Conservation (phyloP, 2,888 invertebrate genomes). For the Dinocampus coccinellae region DNA sequence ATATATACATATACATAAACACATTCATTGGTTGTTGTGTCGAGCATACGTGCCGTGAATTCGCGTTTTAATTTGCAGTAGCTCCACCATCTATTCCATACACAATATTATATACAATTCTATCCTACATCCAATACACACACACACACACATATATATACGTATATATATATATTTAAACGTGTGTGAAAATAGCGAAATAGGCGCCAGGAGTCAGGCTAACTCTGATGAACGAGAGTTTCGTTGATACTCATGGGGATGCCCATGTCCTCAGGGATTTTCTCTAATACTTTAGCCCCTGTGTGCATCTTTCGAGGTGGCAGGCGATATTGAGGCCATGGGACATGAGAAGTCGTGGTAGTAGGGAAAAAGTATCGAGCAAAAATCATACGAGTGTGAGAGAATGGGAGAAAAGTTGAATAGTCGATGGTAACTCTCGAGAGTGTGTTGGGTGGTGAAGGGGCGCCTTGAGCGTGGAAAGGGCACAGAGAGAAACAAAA, state of each 20-base stretch:
- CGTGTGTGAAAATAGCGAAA: conserved; percentile 3
- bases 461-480: neutral
- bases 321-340: conserved; percentile 1
- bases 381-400: neutral
- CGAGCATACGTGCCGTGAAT: conserved; percentile 25
- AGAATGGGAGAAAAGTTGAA: neutral
- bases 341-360: neutral
- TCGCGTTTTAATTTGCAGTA: conserved; percentile 16
- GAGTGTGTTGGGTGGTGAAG: conserved; percentile 11
- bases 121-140: neutral
- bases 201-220: conserved; percentile 14
- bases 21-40: neutral
- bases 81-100: neutral
- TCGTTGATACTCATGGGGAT: conserved; percentile 14
- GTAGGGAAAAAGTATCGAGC: neutral
- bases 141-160: neutral
- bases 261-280: conserved; percentile 19
- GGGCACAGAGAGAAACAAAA: conserved; percentile 21
- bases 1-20: neutral
- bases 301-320: conserved; percentile 8
- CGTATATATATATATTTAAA: neutral
- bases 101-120: neutral
- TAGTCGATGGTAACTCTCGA: neutral
- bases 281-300: neutral
- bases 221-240: conserved; percentile 35